phyloP scores from a whole-genome alignment of 53 echinoderm and acorn worm genomes.

The Luidia sarsii region DNA sequence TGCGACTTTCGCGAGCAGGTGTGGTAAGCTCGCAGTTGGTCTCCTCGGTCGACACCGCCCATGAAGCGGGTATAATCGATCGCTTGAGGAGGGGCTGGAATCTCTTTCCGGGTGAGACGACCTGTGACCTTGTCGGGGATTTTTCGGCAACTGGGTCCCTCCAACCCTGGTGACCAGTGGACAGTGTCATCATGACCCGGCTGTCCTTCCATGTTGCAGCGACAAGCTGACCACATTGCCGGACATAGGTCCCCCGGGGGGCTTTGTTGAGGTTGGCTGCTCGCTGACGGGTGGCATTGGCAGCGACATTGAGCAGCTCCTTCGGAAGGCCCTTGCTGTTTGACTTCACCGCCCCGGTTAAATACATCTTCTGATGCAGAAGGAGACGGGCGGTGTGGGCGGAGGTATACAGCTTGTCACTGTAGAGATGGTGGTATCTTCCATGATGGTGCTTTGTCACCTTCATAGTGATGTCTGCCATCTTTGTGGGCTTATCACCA shows the following conservation, averaged over 20 bases:
- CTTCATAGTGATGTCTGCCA: neutral
- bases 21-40: too few relatives aligned
- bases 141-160: too few relatives aligned
- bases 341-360: too few relatives aligned
- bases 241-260: too few relatives aligned
- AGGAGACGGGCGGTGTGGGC: too few relatives aligned
- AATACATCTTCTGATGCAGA: too few relatives aligned
- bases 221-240: too few relatives aligned
- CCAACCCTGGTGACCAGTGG: conserved; percentile 16
- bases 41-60: neutral
- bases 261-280: too few relatives aligned
- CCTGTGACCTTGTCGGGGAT: neutral
- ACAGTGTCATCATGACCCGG: neutral
- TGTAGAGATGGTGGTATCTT: conserved; percentile 8
- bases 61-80: neutral
- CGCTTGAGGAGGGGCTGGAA: too few relatives aligned
- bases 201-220: conserved; percentile 18
- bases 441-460: too few relatives aligned
- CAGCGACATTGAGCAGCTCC: neutral
- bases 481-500: neutral
- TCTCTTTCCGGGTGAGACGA: too few relatives aligned
- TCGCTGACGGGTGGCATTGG: neutral
- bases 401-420: conserved; percentile 21
- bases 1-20: too few relatives aligned
- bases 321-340: conserved; percentile 14